Percentiles rank a stretch among this genome's conserved stretches.
phyloP scores from a whole-genome alignment of 2,888 invertebrate species.

The Lasioglossum marginatum region DNA sequence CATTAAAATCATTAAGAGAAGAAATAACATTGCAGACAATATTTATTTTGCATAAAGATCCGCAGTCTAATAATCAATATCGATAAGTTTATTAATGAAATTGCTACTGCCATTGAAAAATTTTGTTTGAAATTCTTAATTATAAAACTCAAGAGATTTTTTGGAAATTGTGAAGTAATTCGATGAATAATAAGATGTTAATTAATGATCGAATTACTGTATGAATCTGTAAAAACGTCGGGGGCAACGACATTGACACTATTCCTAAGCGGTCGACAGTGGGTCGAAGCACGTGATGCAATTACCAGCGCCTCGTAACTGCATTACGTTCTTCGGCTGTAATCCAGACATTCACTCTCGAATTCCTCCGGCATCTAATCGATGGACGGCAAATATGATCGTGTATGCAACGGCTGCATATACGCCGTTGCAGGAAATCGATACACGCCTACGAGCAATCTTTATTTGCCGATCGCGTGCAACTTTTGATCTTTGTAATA shows the following conservation, averaged over 20 bases:
- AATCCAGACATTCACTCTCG: constrained; percentile 49
- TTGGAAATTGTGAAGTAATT: fast-evolving
- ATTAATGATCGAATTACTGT: constrained; percentile 32
- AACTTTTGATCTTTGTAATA: not conserved
- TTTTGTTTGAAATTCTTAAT: not conserved
- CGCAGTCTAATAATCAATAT: too few relatives aligned
- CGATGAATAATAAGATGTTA: too few relatives aligned
- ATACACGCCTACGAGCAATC: not conserved
- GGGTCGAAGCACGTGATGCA: constrained; percentile 45
- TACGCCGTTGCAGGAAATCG: not conserved
- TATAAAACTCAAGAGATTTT: not conserved
- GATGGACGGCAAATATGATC: constrained; percentile 2
- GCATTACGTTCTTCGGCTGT: constrained; percentile 43
- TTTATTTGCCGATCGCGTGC: not conserved
- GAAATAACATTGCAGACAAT: too few relatives aligned
- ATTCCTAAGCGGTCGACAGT: constrained; percentile 44
- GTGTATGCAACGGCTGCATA: constrained; percentile 3
- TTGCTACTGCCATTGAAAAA: not conserved
- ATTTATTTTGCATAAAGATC: too few relatives aligned
- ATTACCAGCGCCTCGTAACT: constrained; percentile 52
- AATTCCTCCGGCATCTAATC: constrained; percentile 36
- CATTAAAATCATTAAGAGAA: too few relatives aligned
- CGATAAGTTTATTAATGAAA: not conserved
- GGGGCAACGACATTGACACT: constrained; percentile 69
- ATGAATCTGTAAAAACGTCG: constrained; percentile 30